Evolutionary conservation across 2,113 vertebrate genomes (phyloP), one percentile per base, ranked within the genome.

Genomic region (Salminus brasiliensis): DNA sequence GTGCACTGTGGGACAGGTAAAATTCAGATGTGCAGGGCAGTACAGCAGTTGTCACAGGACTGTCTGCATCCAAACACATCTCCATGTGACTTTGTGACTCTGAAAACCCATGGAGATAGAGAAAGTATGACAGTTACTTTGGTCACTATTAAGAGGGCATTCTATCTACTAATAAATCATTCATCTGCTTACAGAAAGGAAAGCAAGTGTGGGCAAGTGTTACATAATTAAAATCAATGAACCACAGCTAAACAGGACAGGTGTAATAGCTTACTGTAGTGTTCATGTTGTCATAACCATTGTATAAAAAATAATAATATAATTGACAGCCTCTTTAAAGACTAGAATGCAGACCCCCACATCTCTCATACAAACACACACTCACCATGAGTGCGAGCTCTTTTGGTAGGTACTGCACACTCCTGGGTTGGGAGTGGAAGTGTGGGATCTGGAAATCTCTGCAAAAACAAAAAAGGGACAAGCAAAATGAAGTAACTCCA

Each of bases 11-110:
- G 6, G 88, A 85, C 4, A 79, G 88, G 87, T 97, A 98, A 89
- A 99, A 98, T 32, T 96, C 94, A 5, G 91, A 85, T 9, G 94
- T 92, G 82, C 96, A 96, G 0, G 90, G 90, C 55, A 93, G 94
- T 74, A 98, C 93, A 0, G 91, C 89, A 73, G 90, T 90, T 89
- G 89, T 74, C 4, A 90, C 84, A 49, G 96, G 96, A 76, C 96
- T 96, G 81, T 99, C 91, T 0, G 95, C 87, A 88, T 98, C 97
- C 25, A 96, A 88, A 69, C 93, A 95, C 76, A 85, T 89, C 57
- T 98, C 96, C 84, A 94, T 60, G 49, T n/a, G n/a, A n/a, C n/a
- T n/a, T n/a, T n/a, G n/a, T n/a, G 90, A 88, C 71, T 95, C 95
- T 98, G 85, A 62, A 78, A 74, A 4, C 32, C 34, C 7, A 47